phyloP scores from a whole-genome alignment of 92 coral and sea anemone species.

The Zoanthus solanderi region DNA sequence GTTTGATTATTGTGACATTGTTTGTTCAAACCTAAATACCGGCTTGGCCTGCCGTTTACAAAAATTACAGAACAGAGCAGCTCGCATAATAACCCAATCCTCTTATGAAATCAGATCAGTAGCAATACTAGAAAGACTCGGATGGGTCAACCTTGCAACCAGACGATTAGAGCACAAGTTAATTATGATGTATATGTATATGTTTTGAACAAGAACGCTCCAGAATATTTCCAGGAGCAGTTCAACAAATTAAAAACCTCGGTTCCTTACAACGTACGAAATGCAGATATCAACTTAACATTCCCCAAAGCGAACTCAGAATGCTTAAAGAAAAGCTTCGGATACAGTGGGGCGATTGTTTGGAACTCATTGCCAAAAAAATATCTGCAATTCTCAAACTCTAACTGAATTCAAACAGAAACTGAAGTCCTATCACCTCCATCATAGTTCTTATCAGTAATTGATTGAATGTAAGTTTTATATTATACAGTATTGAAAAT shows the following conservation, averaged over 20 bases:
- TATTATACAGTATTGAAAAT: neutral
- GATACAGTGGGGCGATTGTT: no score
- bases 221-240: neutral
- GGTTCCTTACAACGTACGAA: no score
- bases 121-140: neutral
- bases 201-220: neutral
- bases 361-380: no score
- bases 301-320: no score
- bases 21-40: slow-evolving; percentile 40
- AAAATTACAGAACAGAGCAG: no score
- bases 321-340: no score
- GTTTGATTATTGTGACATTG: slow-evolving; percentile 60
- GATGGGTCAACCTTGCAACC: neutral
- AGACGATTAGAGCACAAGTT: slow-evolving; percentile 21
- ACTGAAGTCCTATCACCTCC: no score
- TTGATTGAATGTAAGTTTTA: neutral
- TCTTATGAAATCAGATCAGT: neutral
- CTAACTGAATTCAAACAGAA: no score
- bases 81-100: no score
- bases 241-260: no score
- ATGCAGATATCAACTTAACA: no score
- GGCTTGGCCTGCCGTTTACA: neutral
- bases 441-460: neutral
- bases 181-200: slow-evolving; percentile 26
- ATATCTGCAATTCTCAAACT: no score